Evolutionary conservation across 92 coral and sea anemone genomes (phyloP).

Genomic region (Epizoanthus ramosus): DNA sequence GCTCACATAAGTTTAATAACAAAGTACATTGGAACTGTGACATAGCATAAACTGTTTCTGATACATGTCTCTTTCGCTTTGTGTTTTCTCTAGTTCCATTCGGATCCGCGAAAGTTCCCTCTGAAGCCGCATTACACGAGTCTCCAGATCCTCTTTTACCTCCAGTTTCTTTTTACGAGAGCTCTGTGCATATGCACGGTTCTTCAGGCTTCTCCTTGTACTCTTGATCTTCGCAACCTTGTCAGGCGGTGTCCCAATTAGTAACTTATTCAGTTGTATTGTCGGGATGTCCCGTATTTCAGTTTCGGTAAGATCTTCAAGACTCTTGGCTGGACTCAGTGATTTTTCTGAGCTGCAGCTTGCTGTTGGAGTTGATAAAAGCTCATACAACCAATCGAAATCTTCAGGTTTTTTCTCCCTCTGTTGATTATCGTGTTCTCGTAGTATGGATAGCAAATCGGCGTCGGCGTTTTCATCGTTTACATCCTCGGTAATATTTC

Average conservation of each 20-base stretch:
- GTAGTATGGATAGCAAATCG: too few species aligned
- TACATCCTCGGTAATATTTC: too few species aligned
- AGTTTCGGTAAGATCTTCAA: conserved; percentile 44
- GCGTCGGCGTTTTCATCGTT: too few species aligned
- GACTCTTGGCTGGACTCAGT: conserved; percentile 16
- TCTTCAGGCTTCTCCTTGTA: conserved; percentile 78
- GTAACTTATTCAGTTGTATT: conserved; percentile 59
- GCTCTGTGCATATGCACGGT: conserved; percentile 78
- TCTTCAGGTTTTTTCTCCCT: too few species aligned
- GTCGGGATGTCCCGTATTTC: conserved; percentile 61
- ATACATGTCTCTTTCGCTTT: conserved; percentile 58
- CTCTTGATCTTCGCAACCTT: conserved; percentile 50
- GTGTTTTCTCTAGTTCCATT: conserved; percentile 47
- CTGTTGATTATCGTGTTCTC: too few species aligned
- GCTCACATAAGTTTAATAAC: too few species aligned
- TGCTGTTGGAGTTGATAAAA: background rate
- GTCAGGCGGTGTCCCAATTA: conserved; percentile 50
- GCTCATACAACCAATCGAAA: too few species aligned
- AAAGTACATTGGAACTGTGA: too few species aligned
- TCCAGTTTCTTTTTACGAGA: conserved; percentile 65
- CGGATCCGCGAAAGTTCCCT: conserved; percentile 44
- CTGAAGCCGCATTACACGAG: conserved; percentile 47
- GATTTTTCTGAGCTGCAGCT: background rate
- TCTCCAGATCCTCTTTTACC: conserved; percentile 53
- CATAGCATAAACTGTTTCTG: conserved; percentile 48